Conservation (phyloP, 2,888 invertebrate genomes). For the Dynastes grantii region DNA sequence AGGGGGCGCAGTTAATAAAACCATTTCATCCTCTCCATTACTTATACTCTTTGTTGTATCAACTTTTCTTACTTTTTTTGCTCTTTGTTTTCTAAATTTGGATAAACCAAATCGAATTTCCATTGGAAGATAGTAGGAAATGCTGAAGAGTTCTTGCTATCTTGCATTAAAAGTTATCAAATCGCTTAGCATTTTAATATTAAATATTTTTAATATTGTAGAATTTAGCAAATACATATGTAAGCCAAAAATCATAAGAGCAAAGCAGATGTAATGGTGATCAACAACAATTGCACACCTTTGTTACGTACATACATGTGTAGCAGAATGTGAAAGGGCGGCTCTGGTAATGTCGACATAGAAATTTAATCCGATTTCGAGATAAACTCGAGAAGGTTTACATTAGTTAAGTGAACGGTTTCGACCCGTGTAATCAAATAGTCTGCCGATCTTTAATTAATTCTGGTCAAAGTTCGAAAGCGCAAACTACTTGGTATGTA, state of each 20-base stretch:
- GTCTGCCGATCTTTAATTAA: conserved; percentile 13
- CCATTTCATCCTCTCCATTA: too few species aligned
- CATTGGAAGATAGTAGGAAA: too few species aligned
- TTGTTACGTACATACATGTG: conserved; percentile 2
- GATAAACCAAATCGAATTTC: too few species aligned
- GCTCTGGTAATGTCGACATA: neutral
- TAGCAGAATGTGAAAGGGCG: neutral
- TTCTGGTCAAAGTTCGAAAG: conserved; percentile 5
- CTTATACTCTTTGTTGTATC: too few species aligned
- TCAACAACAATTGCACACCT: neutral
- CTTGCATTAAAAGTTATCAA: too few species aligned
- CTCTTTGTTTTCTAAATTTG: too few species aligned
- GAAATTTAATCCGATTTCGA: conserved; percentile 25
- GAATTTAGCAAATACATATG: neutral
- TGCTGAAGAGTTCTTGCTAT: too few species aligned
- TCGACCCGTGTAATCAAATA: neutral
- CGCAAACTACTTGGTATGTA: neutral
- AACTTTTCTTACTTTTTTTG: too few species aligned
- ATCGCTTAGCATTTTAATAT: too few species aligned
- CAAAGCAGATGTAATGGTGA: neutral
- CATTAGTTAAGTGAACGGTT: neutral
- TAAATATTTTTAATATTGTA: too few species aligned
- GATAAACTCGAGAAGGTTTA: neutral
- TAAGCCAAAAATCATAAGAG: neutral
- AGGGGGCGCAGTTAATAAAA: too few species aligned